phyloP scores from a whole-genome alignment of 2,888 invertebrate species.

The Netelia melanura region DNA sequence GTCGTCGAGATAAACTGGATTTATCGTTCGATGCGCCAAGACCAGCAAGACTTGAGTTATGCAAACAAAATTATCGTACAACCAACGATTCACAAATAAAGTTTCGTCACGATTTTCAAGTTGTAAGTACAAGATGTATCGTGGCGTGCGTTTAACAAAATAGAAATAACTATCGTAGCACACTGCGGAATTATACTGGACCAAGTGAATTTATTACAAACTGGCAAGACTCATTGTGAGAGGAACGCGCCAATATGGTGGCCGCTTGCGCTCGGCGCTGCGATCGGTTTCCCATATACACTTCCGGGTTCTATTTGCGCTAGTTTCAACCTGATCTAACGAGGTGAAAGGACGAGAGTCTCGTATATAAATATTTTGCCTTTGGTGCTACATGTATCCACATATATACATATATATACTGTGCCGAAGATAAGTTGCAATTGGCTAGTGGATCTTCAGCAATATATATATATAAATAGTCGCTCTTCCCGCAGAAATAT shows the following conservation, averaged over 20 bases:
- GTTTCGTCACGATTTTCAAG: no score
- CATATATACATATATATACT: no score
- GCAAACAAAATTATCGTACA: no score
- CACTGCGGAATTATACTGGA: slow-evolving; percentile 35
- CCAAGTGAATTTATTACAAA: slow-evolving; percentile 53
- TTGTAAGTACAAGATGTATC: no score
- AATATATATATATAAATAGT: no score
- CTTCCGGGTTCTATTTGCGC: slow-evolving; percentile 62
- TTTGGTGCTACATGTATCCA: not conserved
- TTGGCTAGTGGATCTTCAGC: no score
- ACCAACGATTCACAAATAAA: no score
- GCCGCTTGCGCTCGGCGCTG: slow-evolving; percentile 7
- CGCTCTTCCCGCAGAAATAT: no score
- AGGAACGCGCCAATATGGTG: slow-evolving; percentile 21
- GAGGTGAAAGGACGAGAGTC: slow-evolving; percentile 68
- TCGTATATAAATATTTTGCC: slow-evolving; percentile 25
- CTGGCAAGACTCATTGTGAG: slow-evolving; percentile 8
- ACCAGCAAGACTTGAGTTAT: no score
- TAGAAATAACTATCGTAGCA: slow-evolving; percentile 27
- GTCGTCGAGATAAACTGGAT: no score
- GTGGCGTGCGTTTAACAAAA: not conserved
- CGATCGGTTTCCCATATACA: slow-evolving; percentile 64
- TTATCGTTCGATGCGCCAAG: no score
- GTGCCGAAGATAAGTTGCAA: no score
- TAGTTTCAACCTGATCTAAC: slow-evolving; percentile 69